phyloP scores from a whole-genome alignment of 2,888 invertebrate species.

The Ethmia dodecea region DNA sequence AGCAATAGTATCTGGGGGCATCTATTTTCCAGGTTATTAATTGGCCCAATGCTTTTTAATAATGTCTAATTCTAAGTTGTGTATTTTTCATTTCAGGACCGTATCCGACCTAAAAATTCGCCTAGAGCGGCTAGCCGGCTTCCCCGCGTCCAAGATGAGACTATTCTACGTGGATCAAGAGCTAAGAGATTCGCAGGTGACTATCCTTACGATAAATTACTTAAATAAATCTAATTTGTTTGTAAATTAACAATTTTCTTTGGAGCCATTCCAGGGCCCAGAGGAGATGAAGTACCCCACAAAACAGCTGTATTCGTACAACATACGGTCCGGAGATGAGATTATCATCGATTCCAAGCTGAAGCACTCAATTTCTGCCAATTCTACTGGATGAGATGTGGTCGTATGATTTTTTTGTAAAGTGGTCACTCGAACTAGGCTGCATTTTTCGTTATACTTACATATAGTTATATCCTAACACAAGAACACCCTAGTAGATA shows the following conservation, averaged over 20 bases:
- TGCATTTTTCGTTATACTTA: too few species aligned
- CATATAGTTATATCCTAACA: too few species aligned
- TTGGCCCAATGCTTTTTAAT: too few species aligned
- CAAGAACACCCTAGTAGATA: too few species aligned
- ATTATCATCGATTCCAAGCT: constrained; percentile 91
- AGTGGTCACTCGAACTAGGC: too few species aligned
- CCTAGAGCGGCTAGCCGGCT: constrained; percentile 87
- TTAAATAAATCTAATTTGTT: too few species aligned
- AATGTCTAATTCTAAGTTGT: too few species aligned
- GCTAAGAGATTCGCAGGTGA: constrained; percentile 78
- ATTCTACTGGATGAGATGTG: constrained; percentile 40
- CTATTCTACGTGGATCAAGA: constrained; percentile 94
- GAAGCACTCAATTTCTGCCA: constrained; percentile 69
- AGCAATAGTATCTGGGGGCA: too few species aligned
- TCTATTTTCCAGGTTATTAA: too few species aligned
- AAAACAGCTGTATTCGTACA: constrained; percentile 94
- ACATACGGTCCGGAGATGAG: constrained; percentile 92
- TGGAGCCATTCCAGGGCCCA: constrained; percentile 78
- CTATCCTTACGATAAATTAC: too few species aligned
- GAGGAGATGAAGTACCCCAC: constrained; percentile 94
- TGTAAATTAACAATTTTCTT: constrained; percentile 16
- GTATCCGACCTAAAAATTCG: constrained; percentile 89
- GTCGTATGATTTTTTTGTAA: not conserved
- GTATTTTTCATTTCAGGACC: constrained; percentile 78
- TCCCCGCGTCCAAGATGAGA: constrained; percentile 90